Conservation (phyloP, 1,140 invertebrate species). For the Leucophenga varia region DNA sequence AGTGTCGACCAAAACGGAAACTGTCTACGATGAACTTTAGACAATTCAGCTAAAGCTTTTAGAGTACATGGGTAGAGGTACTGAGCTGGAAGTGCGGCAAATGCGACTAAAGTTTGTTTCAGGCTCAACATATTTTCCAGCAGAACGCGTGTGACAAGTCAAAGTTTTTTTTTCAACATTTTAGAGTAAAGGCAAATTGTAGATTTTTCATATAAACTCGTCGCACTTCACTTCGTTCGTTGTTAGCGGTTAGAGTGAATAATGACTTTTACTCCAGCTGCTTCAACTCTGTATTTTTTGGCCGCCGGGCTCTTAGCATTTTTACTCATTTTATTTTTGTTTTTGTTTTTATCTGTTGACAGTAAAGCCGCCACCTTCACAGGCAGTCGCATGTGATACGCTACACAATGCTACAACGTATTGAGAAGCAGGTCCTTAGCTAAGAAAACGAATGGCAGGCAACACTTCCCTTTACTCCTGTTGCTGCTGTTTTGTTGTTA, state of each 20-base stretch:
- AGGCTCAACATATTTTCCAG: not conserved
- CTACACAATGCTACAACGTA: too few species aligned
- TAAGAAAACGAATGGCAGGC: too few species aligned
- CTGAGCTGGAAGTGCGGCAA: not conserved
- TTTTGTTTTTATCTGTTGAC: conserved; percentile 22
- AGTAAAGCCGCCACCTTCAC: too few species aligned
- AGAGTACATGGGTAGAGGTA: too few species aligned
- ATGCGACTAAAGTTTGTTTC: too few species aligned
- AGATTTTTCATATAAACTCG: conserved; percentile 17
- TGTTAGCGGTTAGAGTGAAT: conserved; percentile 37
- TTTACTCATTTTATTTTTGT: conserved; percentile 22
- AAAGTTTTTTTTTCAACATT: conserved; percentile 46
- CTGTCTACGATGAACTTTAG: conserved; percentile 39
- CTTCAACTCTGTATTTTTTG: not conserved
- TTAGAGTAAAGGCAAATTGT: not conserved
- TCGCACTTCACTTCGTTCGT: too few species aligned
- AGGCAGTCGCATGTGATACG: too few species aligned
- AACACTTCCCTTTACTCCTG: too few species aligned
- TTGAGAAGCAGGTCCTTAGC: too few species aligned
- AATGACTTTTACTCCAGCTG: conserved; percentile 41
- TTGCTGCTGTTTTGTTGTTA: too few species aligned
- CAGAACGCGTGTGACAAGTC: conserved; percentile 40
- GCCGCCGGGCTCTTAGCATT: conserved; percentile 4
- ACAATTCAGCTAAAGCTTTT: too few species aligned
- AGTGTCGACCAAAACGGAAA: conserved; percentile 29